Conservation (phyloP, 2,888 invertebrate species). For the Sminthurides aquaticus region DNA sequence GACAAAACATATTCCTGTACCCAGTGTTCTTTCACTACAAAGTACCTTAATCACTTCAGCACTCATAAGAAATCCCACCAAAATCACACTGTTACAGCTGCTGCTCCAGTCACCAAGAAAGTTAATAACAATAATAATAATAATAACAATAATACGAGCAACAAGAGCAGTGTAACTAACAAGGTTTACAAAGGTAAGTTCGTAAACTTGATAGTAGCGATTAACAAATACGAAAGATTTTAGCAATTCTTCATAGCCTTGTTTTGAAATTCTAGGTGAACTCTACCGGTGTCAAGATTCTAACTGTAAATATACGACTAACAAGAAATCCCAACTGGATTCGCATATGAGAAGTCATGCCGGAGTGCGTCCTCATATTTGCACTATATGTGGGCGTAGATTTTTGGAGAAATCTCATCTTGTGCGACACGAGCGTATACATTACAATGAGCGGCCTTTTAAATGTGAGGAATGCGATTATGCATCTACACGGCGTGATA, state of each 20-base stretch:
- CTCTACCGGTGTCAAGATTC: constrained; percentile 53
- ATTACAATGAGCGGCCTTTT: constrained; percentile 55
- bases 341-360: constrained; percentile 60
- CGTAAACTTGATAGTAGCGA: background rate
- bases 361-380: constrained; percentile 52
- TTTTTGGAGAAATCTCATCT: constrained; percentile 63
- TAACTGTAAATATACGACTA: constrained; percentile 57
- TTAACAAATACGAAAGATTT: background rate
- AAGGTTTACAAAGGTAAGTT: background rate
- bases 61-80: constrained; percentile 60
- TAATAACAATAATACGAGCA: background rate
- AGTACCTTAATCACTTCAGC: constrained; percentile 59
- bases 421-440: constrained; percentile 59
- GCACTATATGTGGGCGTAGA: constrained; percentile 55
- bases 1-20: constrained; percentile 58
- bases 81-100: constrained; percentile 42
- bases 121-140: background rate
- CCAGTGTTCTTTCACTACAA: constrained; percentile 61
- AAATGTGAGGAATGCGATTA: constrained; percentile 54
- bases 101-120: background rate
- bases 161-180: background rate
- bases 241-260: too few species aligned
- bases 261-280: too few species aligned
- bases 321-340: constrained; percentile 59
- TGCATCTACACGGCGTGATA: constrained; percentile 58